Base-by-base conservation (phyloP, 2,113 vertebrate species). In the Lonchura striata region DNA sequence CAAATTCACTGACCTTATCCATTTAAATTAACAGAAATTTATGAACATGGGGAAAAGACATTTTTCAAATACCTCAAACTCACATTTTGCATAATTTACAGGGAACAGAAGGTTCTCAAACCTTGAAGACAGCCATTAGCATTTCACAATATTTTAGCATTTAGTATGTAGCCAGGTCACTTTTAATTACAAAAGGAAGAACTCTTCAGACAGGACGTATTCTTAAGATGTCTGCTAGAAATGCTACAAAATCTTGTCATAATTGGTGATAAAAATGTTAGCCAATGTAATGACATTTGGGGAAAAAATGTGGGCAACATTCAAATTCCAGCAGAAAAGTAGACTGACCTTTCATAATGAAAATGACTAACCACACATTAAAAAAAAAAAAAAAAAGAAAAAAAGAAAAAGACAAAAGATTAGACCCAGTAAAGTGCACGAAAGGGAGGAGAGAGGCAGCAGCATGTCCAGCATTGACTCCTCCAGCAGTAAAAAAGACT, bases 341-440 rank as follows among this genome's bases (percentile, higher is more conserved):
- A 96, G 97, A 79, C 59, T 96, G 91, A 85, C 92, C 81, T 97
- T 95, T 86, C 92, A 42, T 80, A 93, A 94, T 69, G 88, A 94
- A 98, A 96, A 94, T 90, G 71, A 91, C 61, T 95, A 96, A 91
- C 75, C 44, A 63, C 35, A 18, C 47, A 56, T n/a, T 28, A 3
- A 42, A 63, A 88, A 64, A 54, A 72, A 22, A 49, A 14, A 6
- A 24, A 3, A 6, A 15, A 2, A 5, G 14, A 14, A 1, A 9
- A 23, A 41, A 21, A 56, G 11, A 13, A 7, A 52, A 57, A 44
- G 15, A 66, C 39, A 60, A 31, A 76, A 21, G 2, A 68, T 50
- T 54, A 91, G 31, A 41, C 14, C 50, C 31, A 10, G 70, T 64
- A 23, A 68, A 82, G 22, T 19, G 3, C 31, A 46, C 50, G 21